Base-by-base conservation (phyloP, 1,140 invertebrate genomes). In the Rhynchophorus ferrugineus region DNA sequence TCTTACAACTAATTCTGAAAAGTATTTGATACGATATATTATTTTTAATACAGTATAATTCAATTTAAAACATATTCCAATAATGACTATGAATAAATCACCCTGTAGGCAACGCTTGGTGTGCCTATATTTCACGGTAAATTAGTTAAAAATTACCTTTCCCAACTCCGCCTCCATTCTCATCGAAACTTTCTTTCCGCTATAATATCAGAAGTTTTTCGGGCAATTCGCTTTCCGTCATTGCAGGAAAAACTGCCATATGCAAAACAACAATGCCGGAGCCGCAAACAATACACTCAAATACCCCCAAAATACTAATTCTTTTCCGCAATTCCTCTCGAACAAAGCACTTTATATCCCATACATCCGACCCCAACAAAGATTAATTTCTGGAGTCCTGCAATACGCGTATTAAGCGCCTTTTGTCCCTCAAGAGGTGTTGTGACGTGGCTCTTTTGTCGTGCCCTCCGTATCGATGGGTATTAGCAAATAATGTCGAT, bases 381-480 rank as follows among this genome's bases (percentile, higher is more conserved):
- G 50, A 53, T 53, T 53, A 53, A 53, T 53, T 53, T 47, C 21
- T 53, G 50, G 29, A 53, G 44, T 39, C 20, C 35, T 47, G 43
- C 50, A 44, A 52, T 29, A 17, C 49, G 14, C 49, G 24, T 52
- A 53, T 53, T 53, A 53, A 19, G 35, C 43, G 22, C 44, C 43
- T 35, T 44, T 53, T 53, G 50, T 53, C 50, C 44, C 50, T 53
- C 50, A 53, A 53, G 50, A 53, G 50, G 50, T 53, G 50, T 53
- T 53, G 50, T 53, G 50, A 53, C 44, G 50, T 53, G 50, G 43
- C 43, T 33, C 50, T 36, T 53, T 53, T 53, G 50, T 53, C 43
- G 20, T 41, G 16, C 13, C 5, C 29, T 29, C 44, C 33, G 17
- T 53, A 53, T 53, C 50, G 50, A 53, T 53, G 50, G 50, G 50